A percentile compares a stretch with the other conserved stretches of the same genome.
Conservation (phyloP, 92 coral and sea anemone species). For the Micromussa lordhowensis region DNA sequence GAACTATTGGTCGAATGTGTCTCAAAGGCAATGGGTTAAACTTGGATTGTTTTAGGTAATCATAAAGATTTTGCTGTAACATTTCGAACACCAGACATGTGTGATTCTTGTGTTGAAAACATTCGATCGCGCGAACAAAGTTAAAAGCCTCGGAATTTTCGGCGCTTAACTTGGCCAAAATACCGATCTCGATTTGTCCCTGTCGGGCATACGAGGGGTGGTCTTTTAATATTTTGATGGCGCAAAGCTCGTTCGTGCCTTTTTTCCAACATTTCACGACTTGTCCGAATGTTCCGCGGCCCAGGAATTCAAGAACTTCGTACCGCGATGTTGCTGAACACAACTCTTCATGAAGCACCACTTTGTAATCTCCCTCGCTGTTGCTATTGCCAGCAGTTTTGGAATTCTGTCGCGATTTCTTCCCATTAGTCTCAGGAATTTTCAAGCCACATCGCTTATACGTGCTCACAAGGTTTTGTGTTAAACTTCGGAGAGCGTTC, state of each 20-base stretch:
- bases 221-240: conserved; percentile 94
- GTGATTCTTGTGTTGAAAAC: conserved; percentile 95
- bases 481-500: conserved; percentile 77
- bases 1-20: conserved; percentile 96
- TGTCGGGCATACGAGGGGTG: conserved; percentile 99
- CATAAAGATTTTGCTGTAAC: conserved; percentile 96
- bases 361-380: conserved; percentile 96
- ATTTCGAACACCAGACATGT: conserved; percentile 97
- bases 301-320: conserved; percentile 95
- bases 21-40: conserved; percentile 91
- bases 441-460: conserved; percentile 86
- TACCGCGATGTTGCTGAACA: conserved; percentile 95
- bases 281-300: conserved; percentile 99
- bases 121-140: conserved; percentile 97
- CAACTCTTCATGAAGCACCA: conserved; percentile 90
- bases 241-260: conserved; percentile 94
- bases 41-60: conserved; percentile 95
- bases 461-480: conserved; percentile 80
- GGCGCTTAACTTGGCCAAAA: conserved; percentile 92
- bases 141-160: conserved; percentile 98
- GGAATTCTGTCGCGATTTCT: conserved; percentile 75
- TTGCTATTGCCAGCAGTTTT: conserved; percentile 81
- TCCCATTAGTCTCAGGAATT: conserved; percentile 71
- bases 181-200: conserved; percentile 97
- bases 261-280: conserved; percentile 99